Evolutionary conservation across 2,113 vertebrate genomes (phyloP), one percentile per base, ranked within the genome.

Genomic region (Bos indicus): DNA sequence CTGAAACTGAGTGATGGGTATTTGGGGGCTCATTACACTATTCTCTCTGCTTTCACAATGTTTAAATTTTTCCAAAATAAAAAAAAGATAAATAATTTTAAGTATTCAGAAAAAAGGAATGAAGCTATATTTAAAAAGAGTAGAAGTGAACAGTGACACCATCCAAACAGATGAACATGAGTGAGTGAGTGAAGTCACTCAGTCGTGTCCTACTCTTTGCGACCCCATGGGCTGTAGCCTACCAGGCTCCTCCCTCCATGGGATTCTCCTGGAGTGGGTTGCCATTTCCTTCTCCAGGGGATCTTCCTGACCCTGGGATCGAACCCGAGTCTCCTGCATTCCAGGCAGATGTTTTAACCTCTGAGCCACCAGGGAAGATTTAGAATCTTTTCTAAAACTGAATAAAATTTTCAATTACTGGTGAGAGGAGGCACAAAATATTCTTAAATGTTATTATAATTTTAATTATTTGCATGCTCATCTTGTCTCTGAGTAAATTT

Each of bases 11-110:
- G 74, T 85, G 67, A 78, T 28, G 5, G n/a, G 30, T 21, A 92
- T 52, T 51, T 78, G 40, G 56, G 48, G 71, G 17, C 60, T 97
- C 71, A 91, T 26, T 94, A 92, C n/a, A 71, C 48, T 78, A 46
- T 48, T 87, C n/a, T 59, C 77, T 52, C 40, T 81, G 33, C 46
- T 88, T 94, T 82, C 81, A 88, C 7, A 95, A 84, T 85, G 64
- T 81, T 91, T 92, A 74, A 93, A 90, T 52, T 51, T 74, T 92
- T 95, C 67, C 40, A 90, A 88, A 90, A 97, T 90, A 85, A 88
- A 95, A 90, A 87, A 84, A 94, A 92, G 71, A 28, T 52, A 51
- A 90, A 80, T 80, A 52, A 96, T 54, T 54, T 84, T 78, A 95
- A 95, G 36, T 46, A 97, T 28, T 12, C 93, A 77, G 36, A 36